Evolutionary conservation across 2,797 vertebrate species (phyloP).

Genomic region (Poeciliopsis infans): DNA sequence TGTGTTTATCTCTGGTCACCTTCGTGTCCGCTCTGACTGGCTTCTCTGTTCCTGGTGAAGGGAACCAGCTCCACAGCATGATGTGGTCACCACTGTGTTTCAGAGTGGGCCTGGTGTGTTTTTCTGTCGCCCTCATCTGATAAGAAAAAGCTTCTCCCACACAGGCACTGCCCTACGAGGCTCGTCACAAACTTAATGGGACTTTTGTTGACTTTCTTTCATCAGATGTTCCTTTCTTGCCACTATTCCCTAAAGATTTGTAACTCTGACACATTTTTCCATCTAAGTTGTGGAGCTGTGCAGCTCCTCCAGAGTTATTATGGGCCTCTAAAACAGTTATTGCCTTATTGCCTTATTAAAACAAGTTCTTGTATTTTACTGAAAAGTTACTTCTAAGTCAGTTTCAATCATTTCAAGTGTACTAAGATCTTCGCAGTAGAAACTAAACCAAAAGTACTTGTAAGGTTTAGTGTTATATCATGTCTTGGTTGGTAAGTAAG

Average conservation of each 20-base stretch:
- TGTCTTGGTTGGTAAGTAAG: background rate
- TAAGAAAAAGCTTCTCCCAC: background rate
- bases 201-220: background rate
- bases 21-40: background rate
- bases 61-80: background rate
- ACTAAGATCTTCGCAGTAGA: no score
- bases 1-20: background rate
- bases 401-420: no score
- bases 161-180: background rate
- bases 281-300: background rate
- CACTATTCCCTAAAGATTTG: background rate
- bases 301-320: background rate
- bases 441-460: no score
- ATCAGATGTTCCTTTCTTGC: background rate
- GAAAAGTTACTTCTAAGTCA: no score
- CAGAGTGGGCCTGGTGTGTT: background rate
- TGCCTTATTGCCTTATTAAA: no score
- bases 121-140: background rate
- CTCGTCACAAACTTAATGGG: background rate
- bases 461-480: no score
- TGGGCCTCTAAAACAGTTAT: background rate
- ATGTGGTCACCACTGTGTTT: background rate
- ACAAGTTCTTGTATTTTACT: no score
- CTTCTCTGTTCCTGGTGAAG: background rate
- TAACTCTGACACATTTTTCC: background rate